These are phyloP conservation scores for Hippocampus zosterae DNA, from an alignment of 2,113 vertebrate genomes.

Conservation along the genomic window DNA sequence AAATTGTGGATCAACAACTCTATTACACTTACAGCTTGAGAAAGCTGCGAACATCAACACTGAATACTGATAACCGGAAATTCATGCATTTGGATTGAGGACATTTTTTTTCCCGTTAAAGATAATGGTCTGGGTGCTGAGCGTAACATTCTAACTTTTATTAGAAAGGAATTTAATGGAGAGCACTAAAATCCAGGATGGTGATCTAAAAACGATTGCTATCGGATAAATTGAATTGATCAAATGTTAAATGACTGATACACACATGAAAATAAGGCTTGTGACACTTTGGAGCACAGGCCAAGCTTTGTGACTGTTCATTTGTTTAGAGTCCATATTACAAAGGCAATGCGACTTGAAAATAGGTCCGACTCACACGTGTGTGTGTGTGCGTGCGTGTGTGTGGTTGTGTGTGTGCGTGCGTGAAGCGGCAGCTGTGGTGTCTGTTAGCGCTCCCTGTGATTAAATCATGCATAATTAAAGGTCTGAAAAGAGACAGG, in stretches of 20 bases:
- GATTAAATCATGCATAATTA: slow-evolving; percentile 69
- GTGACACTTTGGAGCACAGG: neutral
- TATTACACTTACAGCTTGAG: slow-evolving; percentile 20
- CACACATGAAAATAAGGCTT: neutral
- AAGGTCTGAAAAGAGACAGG: slow-evolving; percentile 45
- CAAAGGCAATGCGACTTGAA: slow-evolving; percentile 14
- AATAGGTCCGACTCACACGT: slow-evolving; percentile 25
- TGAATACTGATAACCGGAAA: slow-evolving; percentile 29
- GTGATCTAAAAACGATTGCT: neutral
- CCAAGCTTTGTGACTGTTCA: neutral
- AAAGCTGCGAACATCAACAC: slow-evolving; percentile 9
- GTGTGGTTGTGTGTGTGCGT: slow-evolving; percentile 21
- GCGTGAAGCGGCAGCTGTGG: slow-evolving; percentile 44
- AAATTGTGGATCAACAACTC: slow-evolving; percentile 30
- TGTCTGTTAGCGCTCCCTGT: slow-evolving; percentile 42
- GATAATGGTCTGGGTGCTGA: slow-evolving; percentile 7
- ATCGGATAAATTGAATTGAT: slow-evolving; percentile 6
- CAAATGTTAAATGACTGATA: slow-evolving; percentile 4
- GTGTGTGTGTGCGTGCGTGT: slow-evolving; percentile 10
- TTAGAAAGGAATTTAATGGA: slow-evolving; percentile 5
- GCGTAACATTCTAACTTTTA: slow-evolving; percentile 9
- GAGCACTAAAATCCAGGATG: slow-evolving; percentile 6
- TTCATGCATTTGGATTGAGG: slow-evolving; percentile 19
- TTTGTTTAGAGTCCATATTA: slow-evolving; percentile 8
- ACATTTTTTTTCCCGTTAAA: slow-evolving; percentile 12